Evolutionary conservation across 2,888 invertebrate genomes (phyloP).

Genomic region (Anaspis maculata): DNA sequence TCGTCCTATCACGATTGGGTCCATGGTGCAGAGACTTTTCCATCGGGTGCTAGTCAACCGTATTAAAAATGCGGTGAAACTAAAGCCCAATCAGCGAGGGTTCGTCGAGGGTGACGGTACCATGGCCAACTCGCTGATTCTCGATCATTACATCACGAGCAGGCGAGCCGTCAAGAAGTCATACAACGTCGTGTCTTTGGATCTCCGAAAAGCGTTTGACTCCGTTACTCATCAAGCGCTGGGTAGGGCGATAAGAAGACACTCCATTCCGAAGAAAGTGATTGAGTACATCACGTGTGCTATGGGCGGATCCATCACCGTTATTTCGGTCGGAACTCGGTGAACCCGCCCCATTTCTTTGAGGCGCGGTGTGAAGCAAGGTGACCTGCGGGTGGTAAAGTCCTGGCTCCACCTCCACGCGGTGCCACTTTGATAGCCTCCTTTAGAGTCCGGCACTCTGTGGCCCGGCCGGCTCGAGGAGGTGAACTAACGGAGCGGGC

Average conservation of each 20-base stretch:
- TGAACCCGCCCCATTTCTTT: conserved; percentile 1
- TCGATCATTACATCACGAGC: not conserved
- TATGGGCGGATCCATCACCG: not conserved
- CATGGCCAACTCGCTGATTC: conserved; percentile 2
- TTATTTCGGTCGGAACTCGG: not conserved
- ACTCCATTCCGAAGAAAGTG: no score
- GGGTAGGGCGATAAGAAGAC: conserved; percentile 6
- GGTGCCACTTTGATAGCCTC: no score
- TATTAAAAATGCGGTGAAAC: not conserved
- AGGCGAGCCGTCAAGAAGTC: not conserved
- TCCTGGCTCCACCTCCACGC: no score
- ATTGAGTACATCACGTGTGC: not conserved
- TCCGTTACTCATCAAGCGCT: conserved; percentile 14
- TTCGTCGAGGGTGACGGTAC: conserved; percentile 3
- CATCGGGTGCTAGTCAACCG: not conserved
- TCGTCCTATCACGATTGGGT: conserved; percentile 3
- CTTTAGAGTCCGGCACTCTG: no score
- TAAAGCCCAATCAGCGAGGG: not conserved
- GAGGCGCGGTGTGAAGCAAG: conserved; percentile 3
- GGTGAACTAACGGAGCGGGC: no score
- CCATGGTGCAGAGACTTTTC: not conserved
- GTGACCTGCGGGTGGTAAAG: no score
- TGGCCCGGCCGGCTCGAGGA: no score
- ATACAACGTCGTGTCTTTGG: conserved; percentile 10
- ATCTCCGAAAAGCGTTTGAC: conserved; percentile 18